These are phyloP conservation scores for Epistrophe eligans DNA, from an alignment of 2,888 invertebrate species.

Conservation along the genomic window DNA sequence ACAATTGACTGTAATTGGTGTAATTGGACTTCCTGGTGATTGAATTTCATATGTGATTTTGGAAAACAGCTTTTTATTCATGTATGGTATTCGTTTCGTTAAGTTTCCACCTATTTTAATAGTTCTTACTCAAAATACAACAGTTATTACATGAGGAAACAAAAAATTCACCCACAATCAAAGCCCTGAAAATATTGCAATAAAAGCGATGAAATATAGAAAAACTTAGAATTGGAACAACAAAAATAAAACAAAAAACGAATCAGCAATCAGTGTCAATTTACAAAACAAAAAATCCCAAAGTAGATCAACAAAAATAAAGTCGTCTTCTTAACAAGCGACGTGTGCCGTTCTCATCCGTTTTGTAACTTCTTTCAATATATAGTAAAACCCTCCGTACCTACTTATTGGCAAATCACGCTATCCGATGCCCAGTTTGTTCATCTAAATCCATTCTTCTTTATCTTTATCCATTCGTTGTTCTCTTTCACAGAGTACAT, in stretches of 20 bases:
- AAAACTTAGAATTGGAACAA: neutral
- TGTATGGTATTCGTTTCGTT: too few relatives aligned
- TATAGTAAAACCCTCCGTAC: neutral
- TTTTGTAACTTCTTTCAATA: neutral
- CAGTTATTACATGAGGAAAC: too few relatives aligned
- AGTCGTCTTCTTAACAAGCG: neutral
- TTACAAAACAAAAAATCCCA: slow-evolving; percentile 40
- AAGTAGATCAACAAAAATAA: slow-evolving; percentile 31
- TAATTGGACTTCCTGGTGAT: too few relatives aligned
- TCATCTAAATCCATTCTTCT: neutral
- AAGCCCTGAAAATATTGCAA: too few relatives aligned
- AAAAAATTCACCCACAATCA: too few relatives aligned
- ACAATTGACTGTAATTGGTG: too few relatives aligned
- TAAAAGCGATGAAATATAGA: neutral
- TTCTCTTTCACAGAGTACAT: slow-evolving; percentile 32
- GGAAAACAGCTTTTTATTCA: too few relatives aligned
- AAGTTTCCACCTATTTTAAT: too few relatives aligned
- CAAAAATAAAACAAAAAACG: slow-evolving; percentile 1
- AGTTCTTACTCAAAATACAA: too few relatives aligned
- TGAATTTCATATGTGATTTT: too few relatives aligned
- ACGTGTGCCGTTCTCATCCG: neutral
- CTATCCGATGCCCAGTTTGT: slow-evolving; percentile 22
- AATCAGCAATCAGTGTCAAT: slow-evolving; percentile 58
- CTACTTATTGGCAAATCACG: slow-evolving; percentile 64
- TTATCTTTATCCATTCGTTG: slow-evolving; percentile 8